Percentiles rank a stretch among this genome's conserved stretches.
These are phyloP conservation scores for Numenius arquata DNA, from an alignment of 2,113 vertebrate genomes.

Conservation along the genomic window DNA sequence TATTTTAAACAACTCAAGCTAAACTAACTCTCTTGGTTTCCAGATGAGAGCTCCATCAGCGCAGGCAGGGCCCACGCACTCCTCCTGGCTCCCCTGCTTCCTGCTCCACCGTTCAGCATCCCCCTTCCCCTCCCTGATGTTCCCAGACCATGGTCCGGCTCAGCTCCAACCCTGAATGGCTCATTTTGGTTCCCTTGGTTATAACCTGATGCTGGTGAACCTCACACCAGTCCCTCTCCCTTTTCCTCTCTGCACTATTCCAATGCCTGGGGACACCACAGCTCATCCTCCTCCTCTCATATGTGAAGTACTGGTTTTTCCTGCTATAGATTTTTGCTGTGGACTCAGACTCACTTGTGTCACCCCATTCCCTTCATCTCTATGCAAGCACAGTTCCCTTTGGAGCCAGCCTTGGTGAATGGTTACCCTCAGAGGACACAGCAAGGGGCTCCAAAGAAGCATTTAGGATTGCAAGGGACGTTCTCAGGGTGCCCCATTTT, in stretches of 20 bases:
- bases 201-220: not conserved
- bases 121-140: not conserved
- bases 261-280: not conserved
- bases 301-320: accelerated
- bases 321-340: not conserved
- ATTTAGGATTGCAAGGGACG: not conserved
- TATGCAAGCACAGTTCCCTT: not conserved
- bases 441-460: not conserved
- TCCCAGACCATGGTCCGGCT: not conserved
- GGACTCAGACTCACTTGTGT: not conserved
- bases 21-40: not conserved
- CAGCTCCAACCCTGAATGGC: not conserved
- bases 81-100: not conserved
- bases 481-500: not conserved
- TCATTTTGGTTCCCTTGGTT: not conserved
- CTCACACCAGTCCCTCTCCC: not conserved
- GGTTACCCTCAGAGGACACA: not conserved
- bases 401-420: not conserved
- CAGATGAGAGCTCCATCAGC: not conserved
- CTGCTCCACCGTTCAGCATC: not conserved
- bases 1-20: slow-evolving; percentile 54
- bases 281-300: not conserved
- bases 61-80: accelerated
- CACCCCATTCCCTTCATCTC: not conserved
- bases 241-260: not conserved